Base-by-base conservation (phyloP, 2,113 vertebrate species). In the Jaculus jaculus region DNA sequence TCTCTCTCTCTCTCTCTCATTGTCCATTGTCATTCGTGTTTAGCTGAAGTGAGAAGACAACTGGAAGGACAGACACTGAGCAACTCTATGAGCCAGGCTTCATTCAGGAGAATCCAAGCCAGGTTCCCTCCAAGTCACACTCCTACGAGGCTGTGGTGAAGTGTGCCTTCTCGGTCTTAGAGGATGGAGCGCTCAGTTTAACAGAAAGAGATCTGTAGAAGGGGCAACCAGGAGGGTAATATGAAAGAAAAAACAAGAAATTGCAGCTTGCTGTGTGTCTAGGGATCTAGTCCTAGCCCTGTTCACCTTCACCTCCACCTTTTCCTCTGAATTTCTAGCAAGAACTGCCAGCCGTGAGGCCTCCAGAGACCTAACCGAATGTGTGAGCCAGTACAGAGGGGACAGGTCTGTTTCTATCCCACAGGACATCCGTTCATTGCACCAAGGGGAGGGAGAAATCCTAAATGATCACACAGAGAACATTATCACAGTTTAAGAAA, bases 401-500 rank as follows among this genome's bases (percentile, higher is more conserved):
- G 79, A 65, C 42, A 84, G 42, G 73, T 72, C 13, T 77, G 23
- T 84, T 83, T 63, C 84, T 74, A 92, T 69, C n/a, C n/a, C 12
- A 87, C 17, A 81, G 68, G 84, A 82, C 72, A 85, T 81, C 68
- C 93, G 84, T 92, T 93, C 42, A 81, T 60, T 77, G 39, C 68
- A 82, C 68, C 63, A 69, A 84, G n/a, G 82, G 71, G 32, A 96
- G n/a, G 95, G 82, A 73, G 72, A 83, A 60, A 87, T 81, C 66
- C 91, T 93, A 95, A 93, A 95, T 93, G 94, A 96, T 82, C 16
- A 0, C 42, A 65, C 61, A 90, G 60, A 89, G 42, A 30, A 17
- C 86, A 92, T 93, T 96, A 89, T 47, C 94, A 95, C 89, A 89
- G 92, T 93, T 93, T 87, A 90, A 89, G n/a, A n/a, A n/a, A n/a